Base-by-base conservation (phyloP, 1,140 invertebrate species). In the Megalopta genalis region DNA sequence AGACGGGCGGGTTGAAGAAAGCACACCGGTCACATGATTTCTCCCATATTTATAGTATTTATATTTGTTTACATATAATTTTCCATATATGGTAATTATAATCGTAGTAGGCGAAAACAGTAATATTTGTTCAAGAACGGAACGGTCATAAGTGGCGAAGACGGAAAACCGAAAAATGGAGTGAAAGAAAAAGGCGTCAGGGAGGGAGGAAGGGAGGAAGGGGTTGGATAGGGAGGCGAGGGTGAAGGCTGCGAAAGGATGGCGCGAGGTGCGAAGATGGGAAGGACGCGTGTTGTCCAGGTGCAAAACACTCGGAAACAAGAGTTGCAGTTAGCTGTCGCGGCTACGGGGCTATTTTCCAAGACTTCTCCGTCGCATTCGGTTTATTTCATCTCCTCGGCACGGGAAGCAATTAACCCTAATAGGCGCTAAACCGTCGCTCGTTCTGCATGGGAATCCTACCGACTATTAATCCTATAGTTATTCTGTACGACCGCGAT, bases 61-160 rank as follows among this genome's bases (percentile, higher is more conserved):
- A 83, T 89, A 89, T 88, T 80, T 85, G 75, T 84, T 86, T 87
- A 87, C 86, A 84, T 86, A 87, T 83, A 87, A 87, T 86, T 87
- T 78, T 86, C 69, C 85, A 88, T 88, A 88, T 87, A 83, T 83
- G 76, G 84, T 88, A 84, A 84, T 87, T 74, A 81, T 86, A 87
- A 87, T 87, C 85, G 64, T 54, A 82, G 72, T 86, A 86, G 80
- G 82, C 84, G 32, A 82, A 87, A 88, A 87, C 84, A 85, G 86
- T 88, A 87, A 77, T 85, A 81, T 74, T 60, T 65, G 77, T 80
- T 83, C 86, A 84, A 85, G 86, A 89, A 90, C 78, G 79, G 85
- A 88, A 78, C 68, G 57, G 46, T 72, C 69, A 32, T 65, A 57
- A 49, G 7, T 9, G 49, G 63, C 60, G 60, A 42, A 49, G 32